Evolutionary conservation across 2,888 invertebrate species (phyloP).

Genomic region (Caenorhabditis sp.): DNA sequence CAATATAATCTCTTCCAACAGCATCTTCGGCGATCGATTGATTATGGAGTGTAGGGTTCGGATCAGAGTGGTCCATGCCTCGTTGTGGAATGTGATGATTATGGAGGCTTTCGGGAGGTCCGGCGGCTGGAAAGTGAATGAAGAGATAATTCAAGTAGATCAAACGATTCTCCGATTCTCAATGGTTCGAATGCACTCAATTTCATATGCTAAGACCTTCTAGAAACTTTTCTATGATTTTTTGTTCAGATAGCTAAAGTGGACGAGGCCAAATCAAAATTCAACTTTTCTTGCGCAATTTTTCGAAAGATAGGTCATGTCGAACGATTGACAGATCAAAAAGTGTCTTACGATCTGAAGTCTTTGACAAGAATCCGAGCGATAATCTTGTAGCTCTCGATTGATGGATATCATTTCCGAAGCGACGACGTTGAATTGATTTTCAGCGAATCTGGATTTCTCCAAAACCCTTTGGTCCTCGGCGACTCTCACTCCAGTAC

Average conservation of each 20-base stretch:
- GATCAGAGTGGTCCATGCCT: conserved; percentile 97
- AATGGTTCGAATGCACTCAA: too few relatives aligned
- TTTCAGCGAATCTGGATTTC: conserved; percentile 84
- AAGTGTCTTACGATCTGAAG: neutral
- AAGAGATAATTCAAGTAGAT: too few relatives aligned
- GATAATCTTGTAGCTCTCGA: conserved; percentile 93
- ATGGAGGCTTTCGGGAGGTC: conserved; percentile 89
- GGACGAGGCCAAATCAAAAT: too few relatives aligned
- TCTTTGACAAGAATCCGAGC: conserved; percentile 63
- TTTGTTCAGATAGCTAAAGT: too few relatives aligned
- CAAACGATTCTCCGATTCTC: too few relatives aligned
- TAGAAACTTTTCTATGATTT: too few relatives aligned
- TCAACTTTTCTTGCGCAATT: too few relatives aligned
- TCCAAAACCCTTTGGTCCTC: conserved; percentile 69
- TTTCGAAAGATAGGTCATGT: too few relatives aligned
- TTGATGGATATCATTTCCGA: conserved; percentile 98
- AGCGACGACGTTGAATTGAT: conserved; percentile 88
- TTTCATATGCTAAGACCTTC: too few relatives aligned
- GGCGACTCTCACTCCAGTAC: conserved; percentile 74
- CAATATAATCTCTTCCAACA: conserved; percentile 82
- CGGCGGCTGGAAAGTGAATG: conserved; percentile 89
- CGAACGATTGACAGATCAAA: too few relatives aligned
- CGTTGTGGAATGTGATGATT: conserved; percentile 99
- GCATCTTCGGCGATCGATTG: conserved; percentile 76
- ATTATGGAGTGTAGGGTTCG: conserved; percentile 85